A percentile compares a stretch with the other conserved stretches of the same genome.
These are phyloP conservation scores for Diprion similis DNA, from an alignment of 1,140 invertebrate species.

Conservation along the genomic window DNA sequence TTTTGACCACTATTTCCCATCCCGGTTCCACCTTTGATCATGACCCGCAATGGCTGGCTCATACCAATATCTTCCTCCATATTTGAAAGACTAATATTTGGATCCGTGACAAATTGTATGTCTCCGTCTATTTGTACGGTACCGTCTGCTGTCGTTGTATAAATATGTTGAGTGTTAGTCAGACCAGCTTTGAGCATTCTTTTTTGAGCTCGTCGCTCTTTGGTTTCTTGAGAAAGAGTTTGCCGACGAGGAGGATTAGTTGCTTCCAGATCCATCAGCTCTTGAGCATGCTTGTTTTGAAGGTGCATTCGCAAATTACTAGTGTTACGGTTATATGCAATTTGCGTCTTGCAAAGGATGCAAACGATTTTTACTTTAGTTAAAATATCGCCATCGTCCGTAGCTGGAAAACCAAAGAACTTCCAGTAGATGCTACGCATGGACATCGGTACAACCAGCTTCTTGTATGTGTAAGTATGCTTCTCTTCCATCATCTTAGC, in stretches of 20 bases:
- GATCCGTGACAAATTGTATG: constrained; percentile 59
- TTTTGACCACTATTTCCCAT: constrained; percentile 37
- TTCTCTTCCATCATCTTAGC: constrained; percentile 60
- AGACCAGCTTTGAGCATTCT: constrained; percentile 49
- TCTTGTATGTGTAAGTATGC: constrained; percentile 59
- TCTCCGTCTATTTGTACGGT: constrained; percentile 59
- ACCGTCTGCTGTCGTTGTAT: constrained; percentile 58
- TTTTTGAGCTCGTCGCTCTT: constrained; percentile 56
- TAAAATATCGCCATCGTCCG: constrained; percentile 66
- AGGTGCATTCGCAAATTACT: constrained; percentile 70
- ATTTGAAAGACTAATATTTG: constrained; percentile 48
- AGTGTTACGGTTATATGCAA: constrained; percentile 71
- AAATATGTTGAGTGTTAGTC: constrained; percentile 51
- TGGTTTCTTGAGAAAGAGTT: constrained; percentile 46
- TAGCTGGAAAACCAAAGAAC: constrained; percentile 71
- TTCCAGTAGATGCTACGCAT: constrained; percentile 74
- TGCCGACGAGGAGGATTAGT: constrained; percentile 46
- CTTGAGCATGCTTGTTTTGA: constrained; percentile 66
- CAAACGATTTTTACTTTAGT: constrained; percentile 72
- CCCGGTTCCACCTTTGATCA: constrained; percentile 46
- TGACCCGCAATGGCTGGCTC: constrained; percentile 49
- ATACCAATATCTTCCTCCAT: constrained; percentile 53
- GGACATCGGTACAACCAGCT: constrained; percentile 64
- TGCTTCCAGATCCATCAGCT: constrained; percentile 59
- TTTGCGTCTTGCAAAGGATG: constrained; percentile 67